phyloP scores from a whole-genome alignment of 2,797 vertebrate species.

The Notoglanidium macrostoma region DNA sequence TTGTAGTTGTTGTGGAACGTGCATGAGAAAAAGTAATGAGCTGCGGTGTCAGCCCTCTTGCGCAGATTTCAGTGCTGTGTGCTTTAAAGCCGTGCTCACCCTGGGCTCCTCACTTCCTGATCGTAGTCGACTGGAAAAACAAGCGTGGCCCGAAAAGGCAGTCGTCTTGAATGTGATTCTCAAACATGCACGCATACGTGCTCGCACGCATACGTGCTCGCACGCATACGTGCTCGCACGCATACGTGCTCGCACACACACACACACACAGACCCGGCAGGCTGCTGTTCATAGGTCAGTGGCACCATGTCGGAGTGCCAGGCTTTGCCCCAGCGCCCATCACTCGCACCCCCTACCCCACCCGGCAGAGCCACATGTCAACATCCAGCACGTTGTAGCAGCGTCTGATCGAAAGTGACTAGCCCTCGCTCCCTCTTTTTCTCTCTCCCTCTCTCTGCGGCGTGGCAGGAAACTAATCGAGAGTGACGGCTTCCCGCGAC shows the following conservation, averaged over 20 bases:
- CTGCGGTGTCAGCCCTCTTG: too few relatives aligned
- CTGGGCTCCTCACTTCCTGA: slow-evolving; percentile 55
- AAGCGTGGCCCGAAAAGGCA: slow-evolving; percentile 7
- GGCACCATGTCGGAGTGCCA: slow-evolving; percentile 37
- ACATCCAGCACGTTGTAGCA: slow-evolving; percentile 22
- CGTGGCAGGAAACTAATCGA: slow-evolving; percentile 86
- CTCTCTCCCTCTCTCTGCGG: slow-evolving; percentile 72
- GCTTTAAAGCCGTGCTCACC: neutral
- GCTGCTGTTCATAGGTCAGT: slow-evolving; percentile 41
- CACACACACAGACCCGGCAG: slow-evolving; percentile 79
- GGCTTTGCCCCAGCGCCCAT: slow-evolving; percentile 62
- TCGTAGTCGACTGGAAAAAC: neutral
- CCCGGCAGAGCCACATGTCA: slow-evolving; percentile 34
- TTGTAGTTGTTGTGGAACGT: neutral
- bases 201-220: slow-evolving; percentile 29
- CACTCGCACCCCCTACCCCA: neutral
- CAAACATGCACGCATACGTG: slow-evolving; percentile 64
- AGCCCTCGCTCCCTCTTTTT: slow-evolving; percentile 32
- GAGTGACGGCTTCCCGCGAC: slow-evolving; percentile 85
- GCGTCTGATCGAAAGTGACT: slow-evolving; percentile 33
- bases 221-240: slow-evolving; percentile 45
- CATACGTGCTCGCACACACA: slow-evolving; percentile 47
- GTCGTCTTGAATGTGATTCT: slow-evolving; percentile 55
- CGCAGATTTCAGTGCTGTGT: neutral
- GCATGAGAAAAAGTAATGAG: neutral